phyloP scores from a whole-genome alignment of 64 coral and sea anemone species.

The Actinia tenebrosa region DNA sequence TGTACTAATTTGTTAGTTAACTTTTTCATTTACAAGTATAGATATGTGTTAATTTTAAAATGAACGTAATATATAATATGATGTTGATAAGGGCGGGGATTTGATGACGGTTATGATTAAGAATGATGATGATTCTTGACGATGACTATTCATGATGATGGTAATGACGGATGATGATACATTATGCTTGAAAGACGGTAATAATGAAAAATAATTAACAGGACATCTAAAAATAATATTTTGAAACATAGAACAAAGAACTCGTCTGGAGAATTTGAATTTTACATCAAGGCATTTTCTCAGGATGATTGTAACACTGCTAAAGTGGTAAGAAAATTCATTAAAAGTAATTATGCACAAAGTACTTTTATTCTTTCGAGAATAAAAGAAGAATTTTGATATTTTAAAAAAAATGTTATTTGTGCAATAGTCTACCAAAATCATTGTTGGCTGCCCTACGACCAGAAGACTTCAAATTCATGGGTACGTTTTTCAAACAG shows the following conservation, averaged over 20 bases:
- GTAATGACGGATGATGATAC: no score
- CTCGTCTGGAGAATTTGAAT: slow-evolving; percentile 30
- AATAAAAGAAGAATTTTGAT: no score
- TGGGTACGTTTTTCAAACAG: background rate
- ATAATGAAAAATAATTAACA: no score
- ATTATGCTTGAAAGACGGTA: no score
- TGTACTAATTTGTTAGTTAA: background rate
- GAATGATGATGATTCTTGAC: background rate
- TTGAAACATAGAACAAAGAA: background rate
- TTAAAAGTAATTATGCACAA: background rate
- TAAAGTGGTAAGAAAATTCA: slow-evolving; percentile 4
- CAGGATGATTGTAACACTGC: slow-evolving; percentile 30
- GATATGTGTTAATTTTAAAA: no score
- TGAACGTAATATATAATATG: no score
- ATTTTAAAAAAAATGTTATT: no score
- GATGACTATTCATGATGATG: background rate
- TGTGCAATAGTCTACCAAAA: slow-evolving; percentile 28
- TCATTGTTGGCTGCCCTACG: slow-evolving; percentile 36
- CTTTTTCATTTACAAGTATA: no score
- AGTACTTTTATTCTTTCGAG: background rate
- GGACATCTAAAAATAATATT: background rate
- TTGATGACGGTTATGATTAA: no score
- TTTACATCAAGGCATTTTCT: slow-evolving; percentile 71
- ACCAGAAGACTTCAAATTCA: slow-evolving; percentile 19
- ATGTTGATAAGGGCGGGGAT: no score